A percentile compares a stretch with the other conserved stretches of the same genome.
Conservation (phyloP, 2,888 invertebrate species). For the Dione vanillae region DNA sequence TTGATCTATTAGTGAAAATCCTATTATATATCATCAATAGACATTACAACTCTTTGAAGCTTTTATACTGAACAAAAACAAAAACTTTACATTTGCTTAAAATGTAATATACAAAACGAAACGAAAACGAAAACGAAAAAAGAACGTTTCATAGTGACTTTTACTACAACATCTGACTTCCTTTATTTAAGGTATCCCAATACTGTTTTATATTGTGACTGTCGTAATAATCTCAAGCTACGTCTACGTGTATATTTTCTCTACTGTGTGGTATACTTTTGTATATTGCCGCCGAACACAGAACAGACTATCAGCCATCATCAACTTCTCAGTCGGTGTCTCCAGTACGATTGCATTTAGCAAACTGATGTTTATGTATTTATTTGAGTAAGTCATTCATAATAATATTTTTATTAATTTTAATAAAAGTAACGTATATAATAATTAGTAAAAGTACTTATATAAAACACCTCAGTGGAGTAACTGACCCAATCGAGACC, state of each 20-base stretch:
- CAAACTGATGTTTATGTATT: conserved; percentile 16
- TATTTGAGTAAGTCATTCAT: conserved; percentile 10
- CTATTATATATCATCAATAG: too few species aligned
- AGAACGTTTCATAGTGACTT: too few species aligned
- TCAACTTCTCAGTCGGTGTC: conserved; percentile 24
- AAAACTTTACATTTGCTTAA: too few species aligned
- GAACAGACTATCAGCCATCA: conserved; percentile 49
- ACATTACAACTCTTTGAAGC: too few species aligned
- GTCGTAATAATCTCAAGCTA: conserved; percentile 45
- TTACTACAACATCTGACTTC: not conserved
- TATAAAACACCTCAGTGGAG: not conserved
- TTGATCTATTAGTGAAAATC: too few species aligned
- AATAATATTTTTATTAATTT: not conserved
- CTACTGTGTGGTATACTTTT: conserved; percentile 58
- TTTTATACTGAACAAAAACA: too few species aligned
- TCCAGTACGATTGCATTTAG: conserved; percentile 15
- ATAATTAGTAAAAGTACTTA: not conserved
- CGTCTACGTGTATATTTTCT: conserved; percentile 60
- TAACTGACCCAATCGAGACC: too few species aligned
- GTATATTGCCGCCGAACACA: conserved; percentile 52
- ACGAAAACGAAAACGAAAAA: not conserved
- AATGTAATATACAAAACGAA: too few species aligned
- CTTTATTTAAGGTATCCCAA: conserved; percentile 24
- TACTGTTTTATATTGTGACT: conserved; percentile 22
- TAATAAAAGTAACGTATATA: not conserved